Percentiles rank a stretch among this genome's conserved stretches.
Conservation (phyloP, 1,140 invertebrate species). For the Drosophila gunungcola region DNA sequence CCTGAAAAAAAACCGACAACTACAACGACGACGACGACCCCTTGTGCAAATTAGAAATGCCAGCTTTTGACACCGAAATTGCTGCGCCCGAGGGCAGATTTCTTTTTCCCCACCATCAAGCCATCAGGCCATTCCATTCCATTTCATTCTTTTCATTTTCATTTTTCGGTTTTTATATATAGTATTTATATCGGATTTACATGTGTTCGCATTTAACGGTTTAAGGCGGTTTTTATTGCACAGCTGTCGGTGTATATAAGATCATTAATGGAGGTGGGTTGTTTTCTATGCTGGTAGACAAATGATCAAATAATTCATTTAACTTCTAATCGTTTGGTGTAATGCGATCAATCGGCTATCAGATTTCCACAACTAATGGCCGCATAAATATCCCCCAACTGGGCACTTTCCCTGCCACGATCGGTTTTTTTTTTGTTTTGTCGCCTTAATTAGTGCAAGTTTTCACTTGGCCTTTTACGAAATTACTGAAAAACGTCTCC, state of each 20-base stretch:
- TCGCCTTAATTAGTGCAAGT: conserved; percentile 70
- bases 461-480: conserved; percentile 65
- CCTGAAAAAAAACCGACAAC: conserved; percentile 33
- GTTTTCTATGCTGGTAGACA: conserved; percentile 60
- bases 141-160: conserved; percentile 24
- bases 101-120: neutral
- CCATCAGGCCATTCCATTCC: neutral
- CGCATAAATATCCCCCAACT: conserved; percentile 53
- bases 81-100: conserved; percentile 61
- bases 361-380: conserved; percentile 65
- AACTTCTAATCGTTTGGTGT: conserved; percentile 53
- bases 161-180: conserved; percentile 28
- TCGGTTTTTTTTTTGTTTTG: conserved; percentile 3
- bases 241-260: conserved; percentile 31
- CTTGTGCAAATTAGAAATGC: conserved; percentile 76
- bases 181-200: conserved; percentile 73
- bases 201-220: conserved; percentile 66
- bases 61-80: conserved; percentile 80
- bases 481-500: conserved; percentile 69
- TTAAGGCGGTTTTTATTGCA: conserved; percentile 26
- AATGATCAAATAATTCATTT: conserved; percentile 54
- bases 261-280: conserved; percentile 9
- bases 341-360: conserved; percentile 63
- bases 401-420: conserved; percentile 56
- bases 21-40: conserved; percentile 24